Evolutionary conservation across 1,140 invertebrate genomes (phyloP).

Genomic region (Ganaspis sp.): DNA sequence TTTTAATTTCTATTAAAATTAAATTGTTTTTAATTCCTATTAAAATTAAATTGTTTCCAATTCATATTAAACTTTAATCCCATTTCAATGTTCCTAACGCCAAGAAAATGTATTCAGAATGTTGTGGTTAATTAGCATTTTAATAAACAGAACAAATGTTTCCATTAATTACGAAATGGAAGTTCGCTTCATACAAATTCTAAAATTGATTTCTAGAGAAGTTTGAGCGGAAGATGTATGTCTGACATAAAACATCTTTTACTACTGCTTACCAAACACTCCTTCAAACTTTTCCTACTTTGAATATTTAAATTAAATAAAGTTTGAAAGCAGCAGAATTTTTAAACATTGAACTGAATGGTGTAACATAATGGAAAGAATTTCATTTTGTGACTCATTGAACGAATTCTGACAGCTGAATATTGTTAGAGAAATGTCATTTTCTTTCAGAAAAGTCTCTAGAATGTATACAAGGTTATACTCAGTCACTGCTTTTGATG

Average conservation of each 20-base stretch:
- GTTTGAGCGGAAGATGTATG: not conserved
- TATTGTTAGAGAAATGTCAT: slow-evolving; percentile 6
- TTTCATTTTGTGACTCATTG: not conserved
- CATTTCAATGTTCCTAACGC: not conserved
- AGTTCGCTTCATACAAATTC: not conserved
- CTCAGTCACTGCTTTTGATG: not conserved
- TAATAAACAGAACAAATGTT: not conserved
- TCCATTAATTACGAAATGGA: not conserved
- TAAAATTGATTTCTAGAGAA: not conserved
- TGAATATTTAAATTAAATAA: not conserved
- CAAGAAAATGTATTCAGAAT: not conserved
- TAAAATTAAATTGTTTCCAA: too few relatives aligned
- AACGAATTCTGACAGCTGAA: not conserved
- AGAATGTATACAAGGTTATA: not conserved
- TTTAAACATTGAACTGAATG: too few relatives aligned
- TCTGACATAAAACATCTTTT: not conserved
- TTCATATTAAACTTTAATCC: too few relatives aligned
- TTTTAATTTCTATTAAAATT: too few relatives aligned
- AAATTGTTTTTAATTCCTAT: too few relatives aligned
- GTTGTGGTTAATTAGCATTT: not conserved
- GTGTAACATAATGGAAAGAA: not conserved
- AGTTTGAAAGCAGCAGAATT: not conserved
- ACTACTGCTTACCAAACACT: too few relatives aligned
- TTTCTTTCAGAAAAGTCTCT: not conserved
- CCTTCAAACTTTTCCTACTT: not conserved